Base-by-base conservation (phyloP, 2,888 invertebrate species). In the Emmelina monodactyla region DNA sequence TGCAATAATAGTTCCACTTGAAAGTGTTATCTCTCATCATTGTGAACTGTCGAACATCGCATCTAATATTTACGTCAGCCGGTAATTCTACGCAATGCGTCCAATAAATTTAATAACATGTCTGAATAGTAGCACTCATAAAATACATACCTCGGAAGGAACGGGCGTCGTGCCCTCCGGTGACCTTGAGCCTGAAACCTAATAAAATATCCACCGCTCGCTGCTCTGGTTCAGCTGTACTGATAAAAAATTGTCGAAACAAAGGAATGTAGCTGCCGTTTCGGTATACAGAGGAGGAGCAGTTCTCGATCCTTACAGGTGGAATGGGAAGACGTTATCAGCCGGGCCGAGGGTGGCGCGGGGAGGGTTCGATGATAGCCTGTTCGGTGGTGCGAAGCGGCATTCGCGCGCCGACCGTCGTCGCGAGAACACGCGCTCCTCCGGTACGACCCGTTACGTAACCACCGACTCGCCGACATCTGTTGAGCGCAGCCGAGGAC, bases 381-480 rank as follows among this genome's bases (percentile, higher is more conserved):
- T 50, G 47, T 51, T 49, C 51, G 28, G 51, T 49, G 47, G 46
- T 46, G 48, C 47, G 47, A 51, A 62, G 62, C 50, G 55, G 50
- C 72, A 76, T 51, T 76, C 75, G 72, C 71, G 75, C 70, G 70
- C 51, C 53, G 44, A 60, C 45, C 57, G 51, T 55, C 65, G 66
- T 49, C 59, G 71, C 69, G 69, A 34, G 31, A 39, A 42, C 55
- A 56, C 63, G 64, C 43, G 32, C 33, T 45, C 55, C 58, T 47
- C 43, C 62, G 64, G 63, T 64, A 62, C 62, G 56, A 42, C 45
- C 44, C 48, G 61, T 75, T 75, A 70, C 73, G 71, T 72, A 73
- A 75, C 63, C 50, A 47, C 57, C 56, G 55, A 55, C 50, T 54
- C 55, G 45, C 55, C 68, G 62, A 59, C 73, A 73, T 68, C 73